These are phyloP conservation scores for Camponotus fellah DNA, from an alignment of 2,888 invertebrate species.

Conservation along the genomic window DNA sequence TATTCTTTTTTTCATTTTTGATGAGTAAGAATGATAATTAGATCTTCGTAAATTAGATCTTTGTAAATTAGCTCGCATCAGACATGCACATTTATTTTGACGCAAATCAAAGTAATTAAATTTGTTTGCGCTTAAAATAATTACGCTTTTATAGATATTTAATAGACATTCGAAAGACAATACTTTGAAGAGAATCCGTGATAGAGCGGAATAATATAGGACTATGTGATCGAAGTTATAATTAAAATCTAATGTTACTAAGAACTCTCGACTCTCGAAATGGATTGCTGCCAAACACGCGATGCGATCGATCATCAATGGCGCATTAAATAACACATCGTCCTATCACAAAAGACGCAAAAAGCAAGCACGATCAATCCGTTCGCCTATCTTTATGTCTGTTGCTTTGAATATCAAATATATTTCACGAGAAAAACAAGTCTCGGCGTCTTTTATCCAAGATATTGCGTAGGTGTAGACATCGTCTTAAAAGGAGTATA, in stretches of 20 bases:
- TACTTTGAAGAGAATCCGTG: not conserved
- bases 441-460: not conserved
- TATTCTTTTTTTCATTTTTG: not conserved
- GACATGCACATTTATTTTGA: not conserved
- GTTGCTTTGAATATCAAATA: constrained; percentile 23
- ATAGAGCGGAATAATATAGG: not conserved
- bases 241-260: constrained; percentile 43
- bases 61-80: not conserved
- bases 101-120: not conserved
- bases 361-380: constrained; percentile 12
- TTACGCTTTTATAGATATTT: not conserved
- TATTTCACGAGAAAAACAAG: constrained; percentile 8
- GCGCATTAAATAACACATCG: constrained; percentile 26
- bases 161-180: constrained; percentile 2
- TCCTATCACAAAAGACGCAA: constrained; percentile 14
- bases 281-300: constrained; percentile 42
- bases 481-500: not conserved
- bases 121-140: not conserved
- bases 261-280: constrained; percentile 25
- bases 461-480: not conserved
- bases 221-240: constrained; percentile 7
- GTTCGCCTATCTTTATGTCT: constrained; percentile 11
- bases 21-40: not conserved
- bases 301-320: constrained; percentile 45
- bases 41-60: not conserved